These are phyloP conservation scores for Rhinatrema bivittatum DNA, from an alignment of 2,797 vertebrate species.

Conservation along the genomic window DNA sequence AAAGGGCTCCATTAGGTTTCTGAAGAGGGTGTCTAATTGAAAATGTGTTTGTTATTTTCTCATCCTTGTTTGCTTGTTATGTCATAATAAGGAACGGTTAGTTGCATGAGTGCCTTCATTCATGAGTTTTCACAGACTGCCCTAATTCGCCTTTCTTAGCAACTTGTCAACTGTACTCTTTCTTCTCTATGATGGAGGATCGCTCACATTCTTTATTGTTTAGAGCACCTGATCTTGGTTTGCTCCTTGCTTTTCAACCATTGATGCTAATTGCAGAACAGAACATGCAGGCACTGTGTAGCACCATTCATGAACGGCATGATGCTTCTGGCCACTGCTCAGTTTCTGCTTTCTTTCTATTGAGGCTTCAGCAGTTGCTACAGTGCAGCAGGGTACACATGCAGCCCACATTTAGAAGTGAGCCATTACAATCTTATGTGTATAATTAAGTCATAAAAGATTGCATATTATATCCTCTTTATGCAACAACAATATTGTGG, in stretches of 20 bases:
- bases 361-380: too few species aligned
- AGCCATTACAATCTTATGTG: conserved; percentile 10
- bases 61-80: accelerated
- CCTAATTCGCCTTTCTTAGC: not conserved
- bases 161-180: too few species aligned
- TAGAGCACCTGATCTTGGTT: too few species aligned
- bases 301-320: too few species aligned
- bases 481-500: conserved; percentile 4
- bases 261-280: not conserved
- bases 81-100: not conserved
- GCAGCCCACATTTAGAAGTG: conserved; percentile 9
- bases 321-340: too few species aligned
- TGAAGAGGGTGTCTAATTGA: not conserved
- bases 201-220: too few species aligned
- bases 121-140: not conserved
- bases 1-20: conserved; percentile 3
- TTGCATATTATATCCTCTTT: conserved; percentile 6
- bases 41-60: not conserved
- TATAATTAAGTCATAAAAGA: conserved; percentile 18
- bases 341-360: not conserved
- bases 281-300: conserved; percentile 11
- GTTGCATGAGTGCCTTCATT: not conserved
- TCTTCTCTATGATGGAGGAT: too few species aligned
- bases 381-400: conserved; percentile 2
- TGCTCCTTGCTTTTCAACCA: accelerated